Conservation (phyloP, 2,888 invertebrate species). For the Dasysyrphus albostriatus region DNA sequence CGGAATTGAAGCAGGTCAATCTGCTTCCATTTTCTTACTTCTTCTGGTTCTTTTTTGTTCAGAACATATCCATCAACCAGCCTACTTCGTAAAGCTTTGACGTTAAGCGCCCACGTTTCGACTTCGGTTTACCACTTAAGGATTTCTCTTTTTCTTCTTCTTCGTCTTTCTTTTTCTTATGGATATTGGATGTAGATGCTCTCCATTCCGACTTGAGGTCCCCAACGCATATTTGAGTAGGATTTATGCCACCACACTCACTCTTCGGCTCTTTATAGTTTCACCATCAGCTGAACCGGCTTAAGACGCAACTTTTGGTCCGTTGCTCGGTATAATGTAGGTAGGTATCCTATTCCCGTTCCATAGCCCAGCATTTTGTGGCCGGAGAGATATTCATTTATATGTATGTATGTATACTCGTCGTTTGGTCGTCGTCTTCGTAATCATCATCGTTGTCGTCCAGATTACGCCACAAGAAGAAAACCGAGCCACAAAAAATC, state of each 20-base stretch:
- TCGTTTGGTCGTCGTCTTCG: slow-evolving; percentile 24
- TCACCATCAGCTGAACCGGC: slow-evolving; percentile 66
- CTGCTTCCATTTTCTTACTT: slow-evolving; percentile 16
- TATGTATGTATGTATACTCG: too few species aligned
- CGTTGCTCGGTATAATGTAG: neutral
- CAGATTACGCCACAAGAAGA: slow-evolving; percentile 52
- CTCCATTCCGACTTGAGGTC: neutral
- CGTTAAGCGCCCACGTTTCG: slow-evolving; percentile 71
- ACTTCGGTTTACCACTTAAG: slow-evolving; percentile 57
- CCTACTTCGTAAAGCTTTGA: slow-evolving; percentile 50
- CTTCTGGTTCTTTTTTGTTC: neutral
- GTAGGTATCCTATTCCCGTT: slow-evolving; percentile 27
- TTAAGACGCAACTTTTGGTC: slow-evolving; percentile 70
- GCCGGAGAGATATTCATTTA: slow-evolving; percentile 54
- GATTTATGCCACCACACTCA: slow-evolving; percentile 62
- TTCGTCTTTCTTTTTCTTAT: slow-evolving; percentile 3
- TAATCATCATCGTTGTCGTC: slow-evolving; percentile 36
- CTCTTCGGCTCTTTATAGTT: slow-evolving; percentile 29
- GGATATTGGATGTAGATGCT: slow-evolving; percentile 17
- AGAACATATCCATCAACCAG: slow-evolving; percentile 27
- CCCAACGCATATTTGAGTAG: slow-evolving; percentile 70
- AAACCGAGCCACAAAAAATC: slow-evolving; percentile 35
- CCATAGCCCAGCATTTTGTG: slow-evolving; percentile 6
- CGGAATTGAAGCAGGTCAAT: slow-evolving; percentile 63
- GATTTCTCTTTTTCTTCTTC: slow-evolving; percentile 44